Evolutionary conservation across 1,140 invertebrate genomes (phyloP).

Genomic region (Nasonia vitripennis): DNA sequence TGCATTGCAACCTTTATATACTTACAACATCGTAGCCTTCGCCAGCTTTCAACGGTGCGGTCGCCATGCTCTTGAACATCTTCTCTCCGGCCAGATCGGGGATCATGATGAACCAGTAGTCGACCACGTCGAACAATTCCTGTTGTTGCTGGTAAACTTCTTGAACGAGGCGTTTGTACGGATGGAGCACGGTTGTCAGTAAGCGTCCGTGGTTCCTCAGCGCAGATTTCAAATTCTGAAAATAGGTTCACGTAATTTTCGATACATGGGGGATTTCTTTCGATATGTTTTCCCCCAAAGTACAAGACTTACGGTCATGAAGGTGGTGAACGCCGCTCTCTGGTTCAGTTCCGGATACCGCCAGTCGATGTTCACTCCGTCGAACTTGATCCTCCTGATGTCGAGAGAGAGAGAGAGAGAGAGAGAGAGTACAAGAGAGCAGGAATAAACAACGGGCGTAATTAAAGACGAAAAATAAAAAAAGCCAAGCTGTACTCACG

Average conservation of each 20-base stretch:
- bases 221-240: slow-evolving; percentile 19
- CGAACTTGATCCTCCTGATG: slow-evolving; percentile 40
- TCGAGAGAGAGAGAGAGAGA: not conserved
- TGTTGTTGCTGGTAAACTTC: not conserved
- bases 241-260: not conserved
- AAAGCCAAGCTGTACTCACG: not conserved
- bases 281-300: not conserved
- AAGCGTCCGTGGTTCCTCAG: slow-evolving; percentile 5
- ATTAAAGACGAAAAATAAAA: not conserved
- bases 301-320: not conserved
- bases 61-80: not conserved
- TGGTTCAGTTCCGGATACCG: not conserved
- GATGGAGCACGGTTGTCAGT: not conserved
- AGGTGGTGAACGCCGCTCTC: not conserved
- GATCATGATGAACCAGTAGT: slow-evolving; percentile 48
- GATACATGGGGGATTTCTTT: not conserved
- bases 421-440: no score
- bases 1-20: not conserved
- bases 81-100: not conserved
- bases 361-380: slow-evolving; percentile 50
- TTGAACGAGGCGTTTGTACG: not conserved
- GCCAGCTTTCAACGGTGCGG: slow-evolving; percentile 7
- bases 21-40: slow-evolving; percentile 14
- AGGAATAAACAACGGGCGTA: not conserved
- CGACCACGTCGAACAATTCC: slow-evolving; percentile 18